Evolutionary conservation across 2,797 vertebrate species (phyloP).

Genomic region (Gambusia yucatana): DNA sequence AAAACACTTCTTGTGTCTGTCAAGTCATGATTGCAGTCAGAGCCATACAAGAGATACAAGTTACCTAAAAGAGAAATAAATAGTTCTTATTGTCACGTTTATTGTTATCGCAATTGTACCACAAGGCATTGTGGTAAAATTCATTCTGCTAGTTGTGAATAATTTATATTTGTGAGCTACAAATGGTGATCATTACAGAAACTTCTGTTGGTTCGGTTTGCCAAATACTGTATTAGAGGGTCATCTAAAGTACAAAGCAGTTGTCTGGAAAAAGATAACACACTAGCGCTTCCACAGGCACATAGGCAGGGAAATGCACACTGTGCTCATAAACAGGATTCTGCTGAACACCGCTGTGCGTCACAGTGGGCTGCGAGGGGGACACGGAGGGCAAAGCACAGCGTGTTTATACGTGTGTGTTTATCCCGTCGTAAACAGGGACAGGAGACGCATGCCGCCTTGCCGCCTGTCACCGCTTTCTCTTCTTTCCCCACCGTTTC

Average conservation of each 20-base stretch:
- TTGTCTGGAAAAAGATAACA: conserved; percentile 11
- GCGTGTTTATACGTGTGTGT: conserved; percentile 63
- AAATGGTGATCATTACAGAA: conserved; percentile 11
- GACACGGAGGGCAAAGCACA: conserved; percentile 68
- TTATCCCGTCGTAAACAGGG: conserved; percentile 77
- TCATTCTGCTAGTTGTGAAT: too few species aligned
- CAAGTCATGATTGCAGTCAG: too few species aligned
- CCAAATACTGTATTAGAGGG: conserved; percentile 1
- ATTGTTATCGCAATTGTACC: too few species aligned
- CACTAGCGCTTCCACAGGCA: conserved; percentile 1
- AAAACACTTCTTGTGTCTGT: too few species aligned
- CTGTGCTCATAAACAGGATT: conserved; percentile 33
- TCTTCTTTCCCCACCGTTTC: conserved; percentile 40
- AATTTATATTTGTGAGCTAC: background rate
- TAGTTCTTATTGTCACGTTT: too few species aligned
- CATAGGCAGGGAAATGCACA: conserved; percentile 22
- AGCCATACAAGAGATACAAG: too few species aligned
- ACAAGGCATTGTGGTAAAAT: too few species aligned
- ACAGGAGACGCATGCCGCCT: conserved; percentile 74
- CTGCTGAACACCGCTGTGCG: conserved; percentile 46
- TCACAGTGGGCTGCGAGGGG: conserved; percentile 61
- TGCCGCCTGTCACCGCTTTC: conserved; percentile 76
- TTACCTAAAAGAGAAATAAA: too few species aligned
- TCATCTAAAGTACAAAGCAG: conserved; percentile 19
- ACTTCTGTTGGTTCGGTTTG: conserved; percentile 7